These are phyloP conservation scores for Pycnonotus jocosus DNA, from an alignment of 2,113 vertebrate genomes.

Conservation along the genomic window DNA sequence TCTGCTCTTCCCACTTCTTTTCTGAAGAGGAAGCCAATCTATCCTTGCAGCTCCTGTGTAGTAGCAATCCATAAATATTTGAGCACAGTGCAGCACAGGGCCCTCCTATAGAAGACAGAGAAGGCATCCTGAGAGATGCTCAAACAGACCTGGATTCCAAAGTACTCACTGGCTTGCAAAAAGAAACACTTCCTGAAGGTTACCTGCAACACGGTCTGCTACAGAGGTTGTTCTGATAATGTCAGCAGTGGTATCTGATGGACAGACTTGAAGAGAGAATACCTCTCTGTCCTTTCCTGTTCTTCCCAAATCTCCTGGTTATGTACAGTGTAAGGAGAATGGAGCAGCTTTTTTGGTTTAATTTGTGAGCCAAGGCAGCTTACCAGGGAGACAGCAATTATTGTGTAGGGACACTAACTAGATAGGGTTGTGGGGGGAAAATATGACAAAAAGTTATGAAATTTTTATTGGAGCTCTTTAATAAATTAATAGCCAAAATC, in stretches of 20 bases:
- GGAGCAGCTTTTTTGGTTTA: background rate
- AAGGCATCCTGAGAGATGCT: background rate
- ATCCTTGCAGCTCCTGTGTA: background rate
- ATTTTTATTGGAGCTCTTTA: background rate
- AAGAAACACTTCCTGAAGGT: background rate
- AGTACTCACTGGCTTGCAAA: background rate
- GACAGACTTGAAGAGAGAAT: background rate
- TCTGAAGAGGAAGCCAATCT: background rate
- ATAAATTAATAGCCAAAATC: background rate
- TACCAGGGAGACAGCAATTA: background rate
- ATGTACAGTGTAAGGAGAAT: background rate
- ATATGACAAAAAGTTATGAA: background rate
- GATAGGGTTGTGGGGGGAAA: fast-evolving
- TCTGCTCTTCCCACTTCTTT: background rate
- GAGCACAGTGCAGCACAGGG: background rate
- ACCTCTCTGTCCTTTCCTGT: background rate
- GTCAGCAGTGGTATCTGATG: background rate
- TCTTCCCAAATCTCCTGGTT: background rate
- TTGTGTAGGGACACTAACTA: background rate
- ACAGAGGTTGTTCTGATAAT: background rate
- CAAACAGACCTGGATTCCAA: background rate
- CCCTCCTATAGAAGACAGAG: background rate
- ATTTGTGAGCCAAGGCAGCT: background rate
- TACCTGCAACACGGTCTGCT: background rate
- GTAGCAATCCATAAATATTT: background rate